Conservation (phyloP, 1,140 invertebrate species). For the Apolygus lucorum region DNA sequence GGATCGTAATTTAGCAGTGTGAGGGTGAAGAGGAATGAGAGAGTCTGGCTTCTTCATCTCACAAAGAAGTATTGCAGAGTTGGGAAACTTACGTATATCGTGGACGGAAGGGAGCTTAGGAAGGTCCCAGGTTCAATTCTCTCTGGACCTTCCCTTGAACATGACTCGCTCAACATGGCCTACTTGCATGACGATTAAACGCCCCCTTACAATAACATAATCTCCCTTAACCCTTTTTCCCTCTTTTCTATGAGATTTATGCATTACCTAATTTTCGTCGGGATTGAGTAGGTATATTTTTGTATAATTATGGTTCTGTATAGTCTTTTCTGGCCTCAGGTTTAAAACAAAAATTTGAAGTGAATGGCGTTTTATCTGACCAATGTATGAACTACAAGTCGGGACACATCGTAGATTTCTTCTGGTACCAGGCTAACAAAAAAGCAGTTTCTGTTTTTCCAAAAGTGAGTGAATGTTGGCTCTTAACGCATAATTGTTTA, state of each 20-base stretch:
- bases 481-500: no score
- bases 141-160: not conserved
- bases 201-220: not conserved
- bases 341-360: constrained; percentile 18
- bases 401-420: constrained; percentile 46
- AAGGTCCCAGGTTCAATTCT: not conserved
- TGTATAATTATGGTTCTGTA: not conserved
- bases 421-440: constrained; percentile 41
- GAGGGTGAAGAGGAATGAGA: no score
- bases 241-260: no score
- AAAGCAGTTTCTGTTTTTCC: constrained; percentile 40
- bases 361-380: constrained; percentile 36
- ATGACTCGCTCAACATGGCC: not conserved
- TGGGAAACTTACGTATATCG: no score
- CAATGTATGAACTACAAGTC: constrained; percentile 44
- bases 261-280: not conserved
- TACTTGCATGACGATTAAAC: not conserved
- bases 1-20: no score
- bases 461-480: constrained; percentile 38
- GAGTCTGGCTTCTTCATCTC: no score
- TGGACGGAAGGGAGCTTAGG: no score
- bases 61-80: no score
- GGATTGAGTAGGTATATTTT: not conserved
- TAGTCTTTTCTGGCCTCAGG: constrained; percentile 5
- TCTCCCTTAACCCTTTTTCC: not conserved